Percentiles rank a stretch among this genome's conserved stretches.
Evolutionary conservation across 2,797 vertebrate species (phyloP).

Genomic region (Limnodromus scolopaceus): DNA sequence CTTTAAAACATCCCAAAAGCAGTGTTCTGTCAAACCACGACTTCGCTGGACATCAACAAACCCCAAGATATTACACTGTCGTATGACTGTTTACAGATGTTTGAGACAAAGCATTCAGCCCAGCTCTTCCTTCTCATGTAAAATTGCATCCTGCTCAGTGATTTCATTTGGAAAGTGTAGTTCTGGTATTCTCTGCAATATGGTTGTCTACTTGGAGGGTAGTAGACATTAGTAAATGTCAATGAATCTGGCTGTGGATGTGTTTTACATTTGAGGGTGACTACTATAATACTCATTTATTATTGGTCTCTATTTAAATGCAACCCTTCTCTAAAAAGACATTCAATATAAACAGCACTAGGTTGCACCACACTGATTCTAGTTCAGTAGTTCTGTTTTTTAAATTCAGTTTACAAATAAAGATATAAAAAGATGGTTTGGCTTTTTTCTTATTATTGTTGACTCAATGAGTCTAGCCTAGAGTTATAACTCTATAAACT

Average conservation of each 20-base stretch:
- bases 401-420: constrained; percentile 21
- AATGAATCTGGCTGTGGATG: neutral
- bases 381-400: neutral
- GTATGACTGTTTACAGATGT: neutral
- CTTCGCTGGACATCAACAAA: neutral
- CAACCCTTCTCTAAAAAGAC: neutral
- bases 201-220: neutral
- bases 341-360: neutral
- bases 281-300: neutral
- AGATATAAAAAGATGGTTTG: neutral
- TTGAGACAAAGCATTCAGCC: neutral
- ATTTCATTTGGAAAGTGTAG: neutral
- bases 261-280: neutral
- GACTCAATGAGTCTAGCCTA: neutral
- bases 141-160: neutral
- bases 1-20: neutral
- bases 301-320: neutral
- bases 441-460: constrained; percentile 2
- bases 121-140: neutral
- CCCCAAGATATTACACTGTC: neutral
- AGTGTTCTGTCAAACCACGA: neutral
- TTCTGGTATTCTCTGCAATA: neutral
- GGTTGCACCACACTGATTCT: neutral
- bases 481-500: constrained; percentile 23
- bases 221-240: neutral